Percentiles rank a stretch among this genome's conserved stretches.
These are phyloP conservation scores for Isotomurus palustris DNA, from an alignment of 2,888 invertebrate genomes.

Conservation along the genomic window DNA sequence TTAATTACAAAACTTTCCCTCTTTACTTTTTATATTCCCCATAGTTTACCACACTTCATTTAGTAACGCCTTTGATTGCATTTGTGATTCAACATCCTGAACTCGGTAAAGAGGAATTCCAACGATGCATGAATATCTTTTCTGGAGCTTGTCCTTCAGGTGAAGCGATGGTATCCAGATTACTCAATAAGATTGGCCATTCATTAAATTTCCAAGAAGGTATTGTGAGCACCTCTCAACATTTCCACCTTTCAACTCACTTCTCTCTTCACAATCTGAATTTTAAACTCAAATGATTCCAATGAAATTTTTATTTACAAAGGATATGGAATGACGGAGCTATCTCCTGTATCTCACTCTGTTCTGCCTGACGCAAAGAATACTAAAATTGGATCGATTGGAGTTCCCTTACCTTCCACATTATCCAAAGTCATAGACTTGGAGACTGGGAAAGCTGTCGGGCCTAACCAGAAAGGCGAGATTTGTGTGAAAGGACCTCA, in stretches of 20 bases:
- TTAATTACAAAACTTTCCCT: too few relatives aligned
- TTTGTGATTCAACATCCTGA: conserved; percentile 67
- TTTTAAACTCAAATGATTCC: conserved; percentile 8
- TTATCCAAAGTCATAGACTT: conserved; percentile 52
- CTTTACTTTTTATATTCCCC: too few relatives aligned
- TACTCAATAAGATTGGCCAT: conserved; percentile 52
- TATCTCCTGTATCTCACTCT: conserved; percentile 47
- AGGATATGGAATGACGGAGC: conserved; percentile 67
- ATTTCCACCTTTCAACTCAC: neutral
- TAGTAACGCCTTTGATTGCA: conserved; percentile 71
- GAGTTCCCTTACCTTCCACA: conserved; percentile 15
- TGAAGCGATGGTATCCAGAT: conserved; percentile 56
- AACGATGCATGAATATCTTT: conserved; percentile 60
- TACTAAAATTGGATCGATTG: conserved; percentile 21
- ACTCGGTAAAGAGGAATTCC: conserved; percentile 63
- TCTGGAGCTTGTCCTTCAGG: conserved; percentile 67
- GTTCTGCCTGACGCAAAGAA: conserved; percentile 11
- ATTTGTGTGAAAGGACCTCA: conserved; percentile 68
- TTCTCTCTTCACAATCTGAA: neutral
- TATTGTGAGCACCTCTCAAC: neutral
- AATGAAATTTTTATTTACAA: conserved; percentile 22
- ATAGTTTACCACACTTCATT: conserved; percentile 44
- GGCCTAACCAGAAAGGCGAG: conserved; percentile 65
- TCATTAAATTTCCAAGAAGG: conserved; percentile 38
- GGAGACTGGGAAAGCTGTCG: conserved; percentile 55